Evolutionary conservation across 2,797 vertebrate species (phyloP), one percentile per base, ranked within the genome.

Genomic region (Antrozous pallidus): DNA sequence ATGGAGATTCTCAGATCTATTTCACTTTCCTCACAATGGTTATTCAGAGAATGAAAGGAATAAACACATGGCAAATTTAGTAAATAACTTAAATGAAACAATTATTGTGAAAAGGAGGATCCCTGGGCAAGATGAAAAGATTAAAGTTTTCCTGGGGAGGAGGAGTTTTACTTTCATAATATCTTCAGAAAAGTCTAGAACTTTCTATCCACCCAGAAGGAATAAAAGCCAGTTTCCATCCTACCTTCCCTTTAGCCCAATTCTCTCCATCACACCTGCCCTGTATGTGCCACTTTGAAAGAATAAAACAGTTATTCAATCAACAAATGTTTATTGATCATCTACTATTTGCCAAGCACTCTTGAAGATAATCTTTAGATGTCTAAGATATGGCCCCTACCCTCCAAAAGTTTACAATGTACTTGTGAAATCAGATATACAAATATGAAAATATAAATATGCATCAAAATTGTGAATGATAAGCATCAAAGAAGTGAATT

Each of bases 291-390:
- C 77, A 24, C 45, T 90, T 93, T 95, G 56, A 97, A 77, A 91
- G 79, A 96, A 94, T 73, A 88, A 95, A 94, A 91, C 93, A 95
- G 40, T 93, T 94, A 86, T 40, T 96, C 88, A 96, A 97, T 94
- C 89, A 96, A 92, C 71, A 96, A 92, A 12, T 91, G 36, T 97
- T 97, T 97, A 97, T 97, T 97, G 87, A 96, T 95, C 56, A 88
- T 63, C 90, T 96, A 88, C 38, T 92, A 17, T 92, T 79, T 96
- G 47, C 51, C 47, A 51, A 94, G 54, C 28, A 80, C 80, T 94
- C 56, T 94, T 91, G 94, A 70, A 94, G 33, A 90, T 36, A 94
- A 47, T 63, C 31, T 80, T 80, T 81, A 86, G 67, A 93, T 16
- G 28, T 77, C 71, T 95, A 84, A 61, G 13, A 88, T 36, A 87